These are phyloP conservation scores for Myodes glareolus DNA, from an alignment of 2,113 vertebrate genomes.

Conservation along the genomic window DNA sequence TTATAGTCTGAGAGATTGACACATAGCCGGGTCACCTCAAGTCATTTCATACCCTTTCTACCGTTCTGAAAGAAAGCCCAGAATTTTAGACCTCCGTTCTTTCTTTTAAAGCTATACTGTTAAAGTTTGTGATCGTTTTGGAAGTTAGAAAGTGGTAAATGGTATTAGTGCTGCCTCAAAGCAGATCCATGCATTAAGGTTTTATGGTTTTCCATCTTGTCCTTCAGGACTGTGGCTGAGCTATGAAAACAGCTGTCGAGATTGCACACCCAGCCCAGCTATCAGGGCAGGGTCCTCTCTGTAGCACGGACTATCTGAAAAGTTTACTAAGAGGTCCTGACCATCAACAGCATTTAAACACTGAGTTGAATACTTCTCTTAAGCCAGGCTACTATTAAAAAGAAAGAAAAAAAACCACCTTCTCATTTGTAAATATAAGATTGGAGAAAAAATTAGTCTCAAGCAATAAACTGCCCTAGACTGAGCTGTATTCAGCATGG, in stretches of 20 bases:
- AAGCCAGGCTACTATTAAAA: background rate
- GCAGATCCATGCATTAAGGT: background rate
- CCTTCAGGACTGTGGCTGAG: background rate
- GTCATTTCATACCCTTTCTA: background rate
- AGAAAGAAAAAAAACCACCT: background rate
- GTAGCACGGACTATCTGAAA: background rate
- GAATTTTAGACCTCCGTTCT: slow-evolving; percentile 16
- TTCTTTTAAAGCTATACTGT: slow-evolving; percentile 27
- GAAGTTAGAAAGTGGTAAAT: background rate
- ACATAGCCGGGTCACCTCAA: background rate
- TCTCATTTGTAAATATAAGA: slow-evolving; percentile 31
- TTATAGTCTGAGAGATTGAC: background rate
- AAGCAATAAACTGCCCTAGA: background rate
- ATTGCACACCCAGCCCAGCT: background rate
- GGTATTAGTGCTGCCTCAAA: background rate
- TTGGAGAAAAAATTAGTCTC: slow-evolving; percentile 25
- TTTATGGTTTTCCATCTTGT: background rate
- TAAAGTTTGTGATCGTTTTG: slow-evolving; percentile 5
- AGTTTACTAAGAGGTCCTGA: background rate
- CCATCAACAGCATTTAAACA: background rate
- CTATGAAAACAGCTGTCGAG: background rate
- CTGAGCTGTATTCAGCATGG: slow-evolving; percentile 13
- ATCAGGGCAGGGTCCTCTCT: background rate
- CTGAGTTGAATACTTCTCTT: background rate
- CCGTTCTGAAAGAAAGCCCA: background rate